phyloP scores from a whole-genome alignment of 2,113 vertebrate genomes.

The Rhinoderma darwinii region DNA sequence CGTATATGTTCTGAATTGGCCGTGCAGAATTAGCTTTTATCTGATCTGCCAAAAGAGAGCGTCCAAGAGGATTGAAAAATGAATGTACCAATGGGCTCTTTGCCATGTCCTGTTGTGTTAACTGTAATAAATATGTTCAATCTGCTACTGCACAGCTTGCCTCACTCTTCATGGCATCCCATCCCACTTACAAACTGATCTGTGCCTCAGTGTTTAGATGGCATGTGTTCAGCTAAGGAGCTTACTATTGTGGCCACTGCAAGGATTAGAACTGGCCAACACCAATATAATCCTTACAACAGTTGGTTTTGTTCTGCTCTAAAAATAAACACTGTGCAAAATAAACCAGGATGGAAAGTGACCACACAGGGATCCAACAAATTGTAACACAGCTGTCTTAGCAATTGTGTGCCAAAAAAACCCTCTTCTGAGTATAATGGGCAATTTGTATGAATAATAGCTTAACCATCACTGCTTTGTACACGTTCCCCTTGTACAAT shows the following conservation, averaged over 20 bases:
- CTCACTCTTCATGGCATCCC: neutral
- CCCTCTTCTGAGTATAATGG: neutral
- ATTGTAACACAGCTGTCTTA: conserved; percentile 18
- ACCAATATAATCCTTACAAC: conserved; percentile 25
- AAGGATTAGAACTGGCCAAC: conserved; percentile 37
- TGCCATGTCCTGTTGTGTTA: conserved; percentile 54
- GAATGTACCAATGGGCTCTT: conserved; percentile 49
- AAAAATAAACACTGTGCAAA: conserved; percentile 48
- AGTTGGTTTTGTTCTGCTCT: conserved; percentile 25
- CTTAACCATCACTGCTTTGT: neutral
- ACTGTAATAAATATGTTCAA: conserved; percentile 42
- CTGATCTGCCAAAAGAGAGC: conserved; percentile 44
- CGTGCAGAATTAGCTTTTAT: conserved; percentile 33
- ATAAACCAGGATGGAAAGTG: conserved; percentile 11
- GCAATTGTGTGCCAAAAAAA: neutral
- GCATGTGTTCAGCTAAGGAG: conserved; percentile 51
- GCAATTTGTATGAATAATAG: neutral
- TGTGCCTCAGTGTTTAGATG: conserved; percentile 2
- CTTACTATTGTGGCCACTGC: conserved; percentile 24
- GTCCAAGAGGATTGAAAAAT: conserved; percentile 46
- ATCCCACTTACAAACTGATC: conserved; percentile 37
- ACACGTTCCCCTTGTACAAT: neutral
- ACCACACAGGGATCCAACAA: neutral
- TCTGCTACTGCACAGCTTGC: conserved; percentile 29
- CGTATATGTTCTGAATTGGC: neutral